A percentile compares a stretch with the other conserved stretches of the same genome.
Conservation (phyloP, 2,797 vertebrate species). For the Lepilemur ruficaudatus region DNA sequence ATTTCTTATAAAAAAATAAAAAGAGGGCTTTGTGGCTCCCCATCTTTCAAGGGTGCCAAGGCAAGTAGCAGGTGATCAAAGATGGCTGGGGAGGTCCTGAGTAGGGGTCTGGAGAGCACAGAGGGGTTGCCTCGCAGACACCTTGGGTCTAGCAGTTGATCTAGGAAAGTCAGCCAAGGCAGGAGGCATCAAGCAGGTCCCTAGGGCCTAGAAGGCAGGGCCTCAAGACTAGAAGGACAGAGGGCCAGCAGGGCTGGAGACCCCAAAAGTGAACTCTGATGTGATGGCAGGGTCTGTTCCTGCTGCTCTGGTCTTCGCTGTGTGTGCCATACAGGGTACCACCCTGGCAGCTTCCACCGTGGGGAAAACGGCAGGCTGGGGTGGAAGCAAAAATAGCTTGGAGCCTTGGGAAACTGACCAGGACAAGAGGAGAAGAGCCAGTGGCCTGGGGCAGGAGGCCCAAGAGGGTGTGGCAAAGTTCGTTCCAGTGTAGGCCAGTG, state of each 20-base stretch:
- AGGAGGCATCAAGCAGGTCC: neutral
- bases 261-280: neutral
- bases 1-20: neutral
- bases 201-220: neutral
- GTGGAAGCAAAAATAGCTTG: conserved; percentile 62
- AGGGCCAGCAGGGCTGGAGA: neutral
- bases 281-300: neutral
- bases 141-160: neutral
- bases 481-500: conserved; percentile 45
- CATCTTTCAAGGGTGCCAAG: neutral
- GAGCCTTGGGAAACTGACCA: conserved; percentile 70
- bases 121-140: neutral
- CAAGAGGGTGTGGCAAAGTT: conserved; percentile 63
- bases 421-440: conserved; percentile 39
- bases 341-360: neutral
- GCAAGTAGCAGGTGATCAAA: neutral
- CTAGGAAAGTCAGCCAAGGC: neutral
- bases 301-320: neutral
- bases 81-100: neutral
- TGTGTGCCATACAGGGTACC: neutral
- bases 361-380: neutral
- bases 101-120: neutral
- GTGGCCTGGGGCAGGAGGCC: conserved; percentile 12
- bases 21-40: neutral
- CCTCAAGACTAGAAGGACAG: neutral